Evolutionary conservation across 2,797 vertebrate genomes (phyloP), one percentile per base, ranked within the genome.

Genomic region (Amniataba percoides): DNA sequence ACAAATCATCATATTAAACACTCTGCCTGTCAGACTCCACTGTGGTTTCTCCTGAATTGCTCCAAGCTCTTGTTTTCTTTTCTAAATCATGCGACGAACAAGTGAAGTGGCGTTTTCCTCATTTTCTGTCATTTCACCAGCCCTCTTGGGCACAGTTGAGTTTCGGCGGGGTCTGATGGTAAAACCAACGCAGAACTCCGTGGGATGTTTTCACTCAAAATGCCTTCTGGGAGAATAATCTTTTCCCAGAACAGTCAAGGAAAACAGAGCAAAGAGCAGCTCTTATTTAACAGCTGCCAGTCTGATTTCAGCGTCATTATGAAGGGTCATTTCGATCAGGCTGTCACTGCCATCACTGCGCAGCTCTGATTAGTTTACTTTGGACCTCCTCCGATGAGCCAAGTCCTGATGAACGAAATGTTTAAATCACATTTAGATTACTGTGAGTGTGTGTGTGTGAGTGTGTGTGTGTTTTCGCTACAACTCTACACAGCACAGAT

Each of bases 161-260:
- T 58, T 70, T 66, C 68, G 63, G 53, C 31, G 23, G 58, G 70
- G 59, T 61, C 62, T 70, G 56, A 48, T 51, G 40, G 56, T 76
- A 55, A 80, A 80, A 71, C 62, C 61, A 55, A 14, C 14, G 5
- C 71, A 67, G 36, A 62, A 36, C 69, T 72, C 56, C 27, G 5
- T 14, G 58, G 36, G 58, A 61, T 80, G 75, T 78, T 86, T 90
- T 84, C 57, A 52, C 52, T 84, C 21, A 57, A 71, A 71, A 76
- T 53, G 63, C 69, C 64, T 61, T 74, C 4, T 56, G 61, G 65
- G 34, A 52, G 51, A 66, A 72, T 58, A n/a, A 74, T 76, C 43
- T 87, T 84, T 89, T 86, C 82, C 79, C 70, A 71, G 77, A 88
- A 78, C 23, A 76, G 58, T 31, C 11, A 31, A 42, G 18, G 59